These are phyloP conservation scores for Epiblema foenella DNA, from an alignment of 2,888 invertebrate genomes.

Conservation along the genomic window DNA sequence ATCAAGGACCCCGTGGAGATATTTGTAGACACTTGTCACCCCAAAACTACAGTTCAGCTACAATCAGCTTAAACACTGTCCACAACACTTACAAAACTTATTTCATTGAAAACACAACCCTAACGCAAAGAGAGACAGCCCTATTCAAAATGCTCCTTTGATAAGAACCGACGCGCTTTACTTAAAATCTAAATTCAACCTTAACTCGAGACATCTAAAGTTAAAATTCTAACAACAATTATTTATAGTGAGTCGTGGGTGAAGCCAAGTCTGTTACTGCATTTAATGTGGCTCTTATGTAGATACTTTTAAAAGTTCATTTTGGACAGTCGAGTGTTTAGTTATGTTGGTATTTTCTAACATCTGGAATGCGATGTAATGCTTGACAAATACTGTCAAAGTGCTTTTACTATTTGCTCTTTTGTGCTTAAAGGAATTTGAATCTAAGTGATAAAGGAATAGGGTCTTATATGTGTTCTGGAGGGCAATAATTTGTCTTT, in stretches of 20 bases:
- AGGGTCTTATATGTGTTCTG: neutral
- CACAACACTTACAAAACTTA: slow-evolving; percentile 52
- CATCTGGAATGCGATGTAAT: slow-evolving; percentile 72
- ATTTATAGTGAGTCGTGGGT: neutral
- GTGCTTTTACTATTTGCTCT: slow-evolving; percentile 37
- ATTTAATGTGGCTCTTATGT: slow-evolving; percentile 18
- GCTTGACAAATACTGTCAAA: slow-evolving; percentile 61
- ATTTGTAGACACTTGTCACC: slow-evolving; percentile 24
- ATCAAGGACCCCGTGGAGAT: slow-evolving; percentile 4
- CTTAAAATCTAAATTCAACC: slow-evolving; percentile 1
- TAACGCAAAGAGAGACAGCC: slow-evolving; percentile 21
- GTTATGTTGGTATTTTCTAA: slow-evolving; percentile 49
- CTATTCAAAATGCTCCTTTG: neutral
- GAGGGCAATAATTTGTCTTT: slow-evolving; percentile 38
- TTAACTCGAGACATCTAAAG: neutral
- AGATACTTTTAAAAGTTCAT: slow-evolving; percentile 34
- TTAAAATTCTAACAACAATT: neutral
- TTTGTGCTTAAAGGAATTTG: neutral
- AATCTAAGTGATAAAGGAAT: neutral
- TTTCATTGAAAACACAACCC: slow-evolving; percentile 5
- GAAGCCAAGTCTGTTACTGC: slow-evolving; percentile 24
- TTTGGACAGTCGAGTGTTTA: slow-evolving; percentile 33
- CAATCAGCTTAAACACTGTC: slow-evolving; percentile 72
- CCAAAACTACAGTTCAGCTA: slow-evolving; percentile 44
- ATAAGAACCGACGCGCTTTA: neutral